phyloP scores from a whole-genome alignment of 2,113 vertebrate species.

The Poeciliopsis retropinna region DNA sequence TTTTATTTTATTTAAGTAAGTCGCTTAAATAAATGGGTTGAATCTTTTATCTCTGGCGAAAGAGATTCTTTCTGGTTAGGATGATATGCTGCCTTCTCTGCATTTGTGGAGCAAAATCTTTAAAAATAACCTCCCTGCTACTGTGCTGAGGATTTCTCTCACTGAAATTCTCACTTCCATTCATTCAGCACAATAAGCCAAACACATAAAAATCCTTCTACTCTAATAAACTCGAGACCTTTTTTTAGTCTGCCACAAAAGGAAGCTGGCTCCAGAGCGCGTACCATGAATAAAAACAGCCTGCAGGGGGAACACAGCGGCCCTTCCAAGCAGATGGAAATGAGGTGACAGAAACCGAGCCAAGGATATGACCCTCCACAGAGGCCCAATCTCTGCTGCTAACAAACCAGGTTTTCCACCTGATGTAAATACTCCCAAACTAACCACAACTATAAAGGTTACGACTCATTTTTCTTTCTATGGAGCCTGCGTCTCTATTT shows the following conservation, averaged over 20 bases:
- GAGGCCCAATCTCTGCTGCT: constrained; percentile 38
- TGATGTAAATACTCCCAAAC: constrained; percentile 33
- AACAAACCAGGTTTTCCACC: constrained; percentile 53
- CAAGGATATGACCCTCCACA: constrained; percentile 45
- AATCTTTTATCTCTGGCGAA: constrained; percentile 22
- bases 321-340: constrained; percentile 46
- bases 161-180: constrained; percentile 63
- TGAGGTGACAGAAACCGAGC: constrained; percentile 47
- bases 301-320: constrained; percentile 45
- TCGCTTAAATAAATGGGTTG: constrained; percentile 15
- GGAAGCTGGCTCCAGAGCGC: constrained; percentile 59
- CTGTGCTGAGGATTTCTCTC: constrained; percentile 64
- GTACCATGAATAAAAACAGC: constrained; percentile 53
- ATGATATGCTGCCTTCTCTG: constrained; percentile 34
- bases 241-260: constrained; percentile 65
- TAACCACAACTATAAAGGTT: constrained; percentile 35
- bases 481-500: neutral
- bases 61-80: constrained; percentile 39
- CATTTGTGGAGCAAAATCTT: constrained; percentile 54
- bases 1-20: constrained; percentile 53
- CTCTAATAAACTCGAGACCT: constrained; percentile 64
- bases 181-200: constrained; percentile 68
- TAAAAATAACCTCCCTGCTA: constrained; percentile 59
- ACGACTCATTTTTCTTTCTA: constrained; percentile 19
- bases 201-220: constrained; percentile 76